A percentile compares a stretch with the other conserved stretches of the same genome.
phyloP scores from a whole-genome alignment of 2,797 vertebrate genomes.

The Hippoglossus hippoglossus region DNA sequence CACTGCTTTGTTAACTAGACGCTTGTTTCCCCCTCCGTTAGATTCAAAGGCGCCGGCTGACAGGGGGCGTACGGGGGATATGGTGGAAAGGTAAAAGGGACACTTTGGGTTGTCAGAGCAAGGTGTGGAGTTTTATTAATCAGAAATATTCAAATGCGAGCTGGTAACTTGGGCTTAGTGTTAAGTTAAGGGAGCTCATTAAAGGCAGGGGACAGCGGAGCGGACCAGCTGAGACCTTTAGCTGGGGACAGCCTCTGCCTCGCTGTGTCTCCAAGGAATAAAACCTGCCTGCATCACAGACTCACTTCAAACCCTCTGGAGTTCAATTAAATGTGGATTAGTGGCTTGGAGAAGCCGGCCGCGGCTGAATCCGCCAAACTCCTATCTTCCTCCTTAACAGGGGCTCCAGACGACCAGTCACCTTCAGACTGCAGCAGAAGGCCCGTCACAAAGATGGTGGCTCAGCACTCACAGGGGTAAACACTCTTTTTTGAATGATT shows the following conservation, averaged over 20 bases:
- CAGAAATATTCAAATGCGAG: slow-evolving; percentile 82
- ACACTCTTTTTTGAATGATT: not conserved
- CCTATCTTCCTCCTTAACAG: slow-evolving; percentile 82
- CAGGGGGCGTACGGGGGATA: slow-evolving; percentile 62
- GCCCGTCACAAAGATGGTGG: slow-evolving; percentile 67
- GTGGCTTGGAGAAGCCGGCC: slow-evolving; percentile 83
- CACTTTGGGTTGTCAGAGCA: slow-evolving; percentile 64
- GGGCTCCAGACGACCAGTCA: slow-evolving; percentile 82
- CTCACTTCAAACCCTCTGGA: slow-evolving; percentile 98
- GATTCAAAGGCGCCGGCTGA: slow-evolving; percentile 58
- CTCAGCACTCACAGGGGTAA: not conserved
- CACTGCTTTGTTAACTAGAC: slow-evolving; percentile 70
- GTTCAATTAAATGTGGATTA: slow-evolving; percentile 99
- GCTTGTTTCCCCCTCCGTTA: slow-evolving; percentile 72
- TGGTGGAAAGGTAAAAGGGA: slow-evolving; percentile 50
- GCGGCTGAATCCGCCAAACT: slow-evolving; percentile 80
- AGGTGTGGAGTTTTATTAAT: slow-evolving; percentile 73
- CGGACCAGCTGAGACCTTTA: slow-evolving; percentile 85
- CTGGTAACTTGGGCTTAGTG: slow-evolving; percentile 47
- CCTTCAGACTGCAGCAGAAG: slow-evolving; percentile 82
- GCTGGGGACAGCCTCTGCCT: slow-evolving; percentile 69
- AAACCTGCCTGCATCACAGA: slow-evolving; percentile 86
- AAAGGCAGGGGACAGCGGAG: slow-evolving; percentile 73
- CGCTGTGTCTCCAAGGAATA: slow-evolving; percentile 74
- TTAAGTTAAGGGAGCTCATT: slow-evolving; percentile 83